Conservation (phyloP, 2,797 vertebrate genomes). For the Sus cebifrons region DNA sequence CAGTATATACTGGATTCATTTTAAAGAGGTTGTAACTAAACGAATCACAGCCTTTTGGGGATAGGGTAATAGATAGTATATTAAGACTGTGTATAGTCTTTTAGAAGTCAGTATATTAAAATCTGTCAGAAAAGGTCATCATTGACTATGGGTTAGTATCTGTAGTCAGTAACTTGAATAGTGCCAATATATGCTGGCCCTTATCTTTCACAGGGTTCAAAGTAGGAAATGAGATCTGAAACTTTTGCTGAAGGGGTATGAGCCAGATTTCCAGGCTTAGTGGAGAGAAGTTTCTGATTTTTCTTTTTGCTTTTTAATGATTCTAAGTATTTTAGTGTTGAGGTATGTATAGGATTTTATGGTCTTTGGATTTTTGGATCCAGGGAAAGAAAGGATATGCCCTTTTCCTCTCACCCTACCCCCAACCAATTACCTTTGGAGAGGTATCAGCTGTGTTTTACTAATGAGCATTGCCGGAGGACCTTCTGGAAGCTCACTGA, state of each 20-base stretch:
- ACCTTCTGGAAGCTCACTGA: conserved; percentile 64
- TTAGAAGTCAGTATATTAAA: conserved; percentile 83
- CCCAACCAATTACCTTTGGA: conserved; percentile 64
- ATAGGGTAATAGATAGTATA: conserved; percentile 69
- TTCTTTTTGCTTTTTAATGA: background rate
- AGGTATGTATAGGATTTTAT: conserved; percentile 14
- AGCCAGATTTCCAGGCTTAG: conserved; percentile 18
- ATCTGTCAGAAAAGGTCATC: conserved; percentile 80
- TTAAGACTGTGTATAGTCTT: conserved; percentile 75
- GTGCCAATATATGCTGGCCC: background rate
- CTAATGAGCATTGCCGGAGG: conserved; percentile 76
- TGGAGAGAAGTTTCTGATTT: conserved; percentile 35
- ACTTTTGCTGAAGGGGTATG: background rate
- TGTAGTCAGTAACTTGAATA: conserved; percentile 61
- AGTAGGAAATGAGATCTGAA: conserved; percentile 76
- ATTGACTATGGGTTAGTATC: conserved; percentile 72
- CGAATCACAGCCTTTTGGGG: conserved; percentile 75
- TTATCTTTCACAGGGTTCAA: conserved; percentile 63
- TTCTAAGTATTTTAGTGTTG: conserved; percentile 35
- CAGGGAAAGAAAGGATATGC: background rate
- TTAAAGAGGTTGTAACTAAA: conserved; percentile 82
- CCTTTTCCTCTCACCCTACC: conserved; percentile 6
- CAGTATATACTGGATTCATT: conserved; percentile 73
- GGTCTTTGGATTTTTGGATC: conserved; percentile 21
- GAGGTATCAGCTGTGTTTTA: conserved; percentile 69